Evolutionary conservation across 2,113 vertebrate genomes (phyloP).

Genomic region (Haemorhous mexicanus): DNA sequence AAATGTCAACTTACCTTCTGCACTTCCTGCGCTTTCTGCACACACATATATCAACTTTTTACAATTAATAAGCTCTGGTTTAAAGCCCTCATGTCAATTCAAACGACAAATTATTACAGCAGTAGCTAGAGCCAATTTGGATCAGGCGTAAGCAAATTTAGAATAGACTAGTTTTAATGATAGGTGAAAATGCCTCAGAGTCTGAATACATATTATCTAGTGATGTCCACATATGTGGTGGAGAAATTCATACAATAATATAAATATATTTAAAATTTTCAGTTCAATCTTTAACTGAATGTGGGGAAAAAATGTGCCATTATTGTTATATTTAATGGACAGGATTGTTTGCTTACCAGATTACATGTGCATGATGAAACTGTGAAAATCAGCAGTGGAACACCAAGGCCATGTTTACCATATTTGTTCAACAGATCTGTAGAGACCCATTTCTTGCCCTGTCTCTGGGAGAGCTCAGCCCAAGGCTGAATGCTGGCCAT

Average conservation of each 20-base stretch:
- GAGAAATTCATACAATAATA: neutral
- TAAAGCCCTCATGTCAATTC: neutral
- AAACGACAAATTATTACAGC: neutral
- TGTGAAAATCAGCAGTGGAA: neutral
- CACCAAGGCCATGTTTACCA: rapidly evolving
- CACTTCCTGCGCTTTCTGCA: neutral
- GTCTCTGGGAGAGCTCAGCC: neutral
- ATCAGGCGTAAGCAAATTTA: neutral
- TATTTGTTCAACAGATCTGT: neutral
- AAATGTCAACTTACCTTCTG: neutral
- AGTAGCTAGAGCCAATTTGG: neutral
- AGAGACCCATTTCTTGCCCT: neutral
- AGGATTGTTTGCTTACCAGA: neutral
- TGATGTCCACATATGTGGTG: rapidly evolving
- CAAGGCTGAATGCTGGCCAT: neutral
- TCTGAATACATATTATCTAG: neutral
- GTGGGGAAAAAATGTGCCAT: neutral
- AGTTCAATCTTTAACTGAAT: neutral
- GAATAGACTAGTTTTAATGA: neutral
- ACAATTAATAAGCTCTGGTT: neutral
- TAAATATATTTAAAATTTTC: neutral
- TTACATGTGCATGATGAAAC: neutral
- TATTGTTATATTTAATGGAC: neutral
- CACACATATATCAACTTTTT: neutral
- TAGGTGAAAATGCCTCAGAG: neutral